Evolutionary conservation across 2,888 invertebrate genomes (phyloP).

Genomic region (Sarcophaga rosellei): DNA sequence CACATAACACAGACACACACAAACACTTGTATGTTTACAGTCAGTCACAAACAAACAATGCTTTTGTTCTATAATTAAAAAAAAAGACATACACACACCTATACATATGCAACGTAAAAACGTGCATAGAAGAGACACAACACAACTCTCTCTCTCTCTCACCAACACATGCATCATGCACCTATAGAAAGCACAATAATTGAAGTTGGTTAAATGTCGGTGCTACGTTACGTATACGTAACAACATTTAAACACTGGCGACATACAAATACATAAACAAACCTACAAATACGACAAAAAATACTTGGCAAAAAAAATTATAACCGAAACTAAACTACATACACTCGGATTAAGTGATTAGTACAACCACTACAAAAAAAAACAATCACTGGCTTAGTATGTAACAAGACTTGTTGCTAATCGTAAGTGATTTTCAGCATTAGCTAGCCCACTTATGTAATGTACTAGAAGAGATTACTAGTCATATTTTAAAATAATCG

Average conservation of each 20-base stretch:
- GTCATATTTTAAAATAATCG: too few species aligned
- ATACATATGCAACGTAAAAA: neutral
- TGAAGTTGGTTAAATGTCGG: constrained; percentile 52
- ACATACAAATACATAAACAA: constrained; percentile 31
- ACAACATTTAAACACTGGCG: constrained; percentile 46
- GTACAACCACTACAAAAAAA: too few species aligned
- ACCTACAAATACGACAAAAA: neutral
- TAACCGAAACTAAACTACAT: too few species aligned
- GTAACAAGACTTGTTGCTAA: too few species aligned
- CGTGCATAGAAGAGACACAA: constrained; percentile 1
- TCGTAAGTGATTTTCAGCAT: too few species aligned
- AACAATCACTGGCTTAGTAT: too few species aligned
- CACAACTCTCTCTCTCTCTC: neutral
- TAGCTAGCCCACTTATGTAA: too few species aligned
- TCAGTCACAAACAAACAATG: constrained; percentile 8
- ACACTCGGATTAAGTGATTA: too few species aligned
- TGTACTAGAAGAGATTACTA: too few species aligned
- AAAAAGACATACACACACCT: constrained; percentile 10
- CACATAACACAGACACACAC: constrained; percentile 32
- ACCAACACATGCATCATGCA: constrained; percentile 27
- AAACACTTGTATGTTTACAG: neutral
- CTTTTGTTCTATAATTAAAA: constrained; percentile 32
- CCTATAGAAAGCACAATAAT: constrained; percentile 39
- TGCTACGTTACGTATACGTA: constrained; percentile 55
- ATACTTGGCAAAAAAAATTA: neutral